Conservation (phyloP, 2,113 vertebrate genomes). For the Ochotona curzoniae region DNA sequence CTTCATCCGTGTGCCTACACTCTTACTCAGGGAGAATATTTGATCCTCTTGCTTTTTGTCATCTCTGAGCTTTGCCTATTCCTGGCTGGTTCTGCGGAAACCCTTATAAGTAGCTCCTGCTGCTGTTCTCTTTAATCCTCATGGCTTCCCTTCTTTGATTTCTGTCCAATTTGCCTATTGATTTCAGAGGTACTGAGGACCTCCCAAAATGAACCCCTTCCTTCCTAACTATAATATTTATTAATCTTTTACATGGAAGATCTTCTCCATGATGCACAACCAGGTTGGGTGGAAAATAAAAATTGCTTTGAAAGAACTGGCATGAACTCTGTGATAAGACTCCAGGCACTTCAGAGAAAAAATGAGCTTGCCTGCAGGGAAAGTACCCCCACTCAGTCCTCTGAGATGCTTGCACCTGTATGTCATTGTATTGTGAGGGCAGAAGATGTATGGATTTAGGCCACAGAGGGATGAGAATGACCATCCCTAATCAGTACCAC, state of each 20-base stretch:
- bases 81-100: conserved; percentile 68
- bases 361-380: conserved; percentile 51
- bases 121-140: conserved; percentile 72
- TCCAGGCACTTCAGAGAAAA: conserved; percentile 63
- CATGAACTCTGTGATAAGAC: conserved; percentile 56
- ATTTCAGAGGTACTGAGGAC: conserved; percentile 72
- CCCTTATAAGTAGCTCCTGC: conserved; percentile 73
- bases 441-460: conserved; percentile 27
- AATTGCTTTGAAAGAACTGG: conserved; percentile 73
- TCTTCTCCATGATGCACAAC: conserved; percentile 69
- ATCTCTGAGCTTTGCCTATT: conserved; percentile 62
- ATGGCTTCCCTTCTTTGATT: conserved; percentile 74
- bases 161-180: conserved; percentile 80
- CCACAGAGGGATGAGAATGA: background rate
- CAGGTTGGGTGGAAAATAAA: conserved; percentile 70
- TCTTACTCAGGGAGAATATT: conserved; percentile 73
- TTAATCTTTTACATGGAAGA: conserved; percentile 67
- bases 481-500: background rate
- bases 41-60: conserved; percentile 78
- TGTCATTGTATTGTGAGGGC: conserved; percentile 14
- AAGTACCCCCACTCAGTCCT: background rate
- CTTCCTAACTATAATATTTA: conserved; percentile 66
- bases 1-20: conserved; percentile 75
- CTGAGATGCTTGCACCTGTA: background rate
- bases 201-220: conserved; percentile 64